A percentile compares a stretch with the other conserved stretches of the same genome.
These are phyloP conservation scores for Turnix velox DNA, from an alignment of 2,113 vertebrate genomes.

Conservation along the genomic window DNA sequence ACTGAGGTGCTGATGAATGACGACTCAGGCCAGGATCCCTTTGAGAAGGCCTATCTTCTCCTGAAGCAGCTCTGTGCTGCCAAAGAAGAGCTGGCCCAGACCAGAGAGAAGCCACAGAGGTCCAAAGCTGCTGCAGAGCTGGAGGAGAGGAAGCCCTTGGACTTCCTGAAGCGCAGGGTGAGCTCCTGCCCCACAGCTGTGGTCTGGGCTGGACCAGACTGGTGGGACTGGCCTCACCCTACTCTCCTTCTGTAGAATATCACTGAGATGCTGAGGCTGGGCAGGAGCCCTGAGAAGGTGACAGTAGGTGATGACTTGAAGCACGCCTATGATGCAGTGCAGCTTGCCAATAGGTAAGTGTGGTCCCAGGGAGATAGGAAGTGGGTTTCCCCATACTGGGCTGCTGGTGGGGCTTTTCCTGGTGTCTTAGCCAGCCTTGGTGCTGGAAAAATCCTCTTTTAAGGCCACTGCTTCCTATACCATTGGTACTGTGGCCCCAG, in stretches of 20 bases:
- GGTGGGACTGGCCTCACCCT: background rate
- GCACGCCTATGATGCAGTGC: slow-evolving; percentile 69
- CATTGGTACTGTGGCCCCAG: rapidly evolving
- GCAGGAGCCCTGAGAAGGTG: slow-evolving; percentile 47
- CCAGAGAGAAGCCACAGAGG: background rate
- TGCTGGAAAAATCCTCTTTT: background rate
- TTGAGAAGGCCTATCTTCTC: background rate
- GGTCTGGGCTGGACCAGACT: too few relatives aligned
- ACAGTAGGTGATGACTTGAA: slow-evolving; percentile 70
- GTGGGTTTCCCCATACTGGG: background rate
- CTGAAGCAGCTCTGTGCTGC: background rate
- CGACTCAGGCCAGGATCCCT: background rate
- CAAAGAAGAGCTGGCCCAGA: background rate
- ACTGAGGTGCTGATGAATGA: rapidly evolving
- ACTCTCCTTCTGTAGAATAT: slow-evolving; percentile 40
- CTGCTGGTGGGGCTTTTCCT: background rate
- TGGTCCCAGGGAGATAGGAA: background rate
- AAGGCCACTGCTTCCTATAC: rapidly evolving
- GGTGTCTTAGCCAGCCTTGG: background rate
- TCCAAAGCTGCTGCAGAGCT: background rate
- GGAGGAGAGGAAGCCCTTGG: background rate
- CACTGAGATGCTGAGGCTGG: slow-evolving; percentile 68
- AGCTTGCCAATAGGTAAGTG: slow-evolving; percentile 80
- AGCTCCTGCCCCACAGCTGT: rapidly evolving
- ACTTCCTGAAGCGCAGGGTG: background rate